Conservation (phyloP, 2,888 invertebrate species). For the Alviniconcha strummeri region DNA sequence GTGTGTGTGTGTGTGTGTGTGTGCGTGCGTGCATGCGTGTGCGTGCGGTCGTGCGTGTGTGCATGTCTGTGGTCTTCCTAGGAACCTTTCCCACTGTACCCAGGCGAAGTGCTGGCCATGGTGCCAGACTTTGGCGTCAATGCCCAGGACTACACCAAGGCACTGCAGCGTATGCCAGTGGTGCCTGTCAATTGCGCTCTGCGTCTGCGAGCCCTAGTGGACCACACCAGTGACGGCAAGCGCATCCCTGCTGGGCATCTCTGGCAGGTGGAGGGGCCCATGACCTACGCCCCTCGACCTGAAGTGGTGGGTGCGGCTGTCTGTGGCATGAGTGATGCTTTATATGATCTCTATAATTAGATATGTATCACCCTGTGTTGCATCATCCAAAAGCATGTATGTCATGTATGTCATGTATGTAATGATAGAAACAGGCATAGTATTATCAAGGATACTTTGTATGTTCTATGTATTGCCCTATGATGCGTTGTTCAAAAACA, state of each 20-base stretch:
- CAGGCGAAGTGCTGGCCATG: constrained; percentile 65
- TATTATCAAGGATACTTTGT: too few relatives aligned
- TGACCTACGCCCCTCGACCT: constrained; percentile 60
- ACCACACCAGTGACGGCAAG: constrained; percentile 51
- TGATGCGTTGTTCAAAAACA: too few relatives aligned
- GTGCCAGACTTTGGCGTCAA: constrained; percentile 48
- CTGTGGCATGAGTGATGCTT: background rate
- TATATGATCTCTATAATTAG: constrained; percentile 1
- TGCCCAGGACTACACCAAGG: constrained; percentile 44
- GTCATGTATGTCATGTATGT: too few relatives aligned
- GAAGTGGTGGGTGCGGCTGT: constrained; percentile 52
- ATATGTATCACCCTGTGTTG: too few relatives aligned
- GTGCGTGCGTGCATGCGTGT: background rate
- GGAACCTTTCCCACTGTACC: constrained; percentile 70
- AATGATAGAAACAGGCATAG: too few relatives aligned
- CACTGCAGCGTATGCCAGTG: constrained; percentile 59
- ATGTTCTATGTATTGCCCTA: too few relatives aligned
- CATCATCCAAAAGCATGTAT: too few relatives aligned
- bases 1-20: too few relatives aligned
- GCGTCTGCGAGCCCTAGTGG: constrained; percentile 53
- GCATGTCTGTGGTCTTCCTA: constrained; percentile 33
- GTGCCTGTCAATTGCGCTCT: constrained; percentile 60
- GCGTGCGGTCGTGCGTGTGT: background rate
- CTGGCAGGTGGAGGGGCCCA: constrained; percentile 67
- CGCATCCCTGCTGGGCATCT: constrained; percentile 54